Base-by-base conservation (phyloP, 1,140 invertebrate genomes). In the roundworm (Caenorhabditis elegans) region DNA sequence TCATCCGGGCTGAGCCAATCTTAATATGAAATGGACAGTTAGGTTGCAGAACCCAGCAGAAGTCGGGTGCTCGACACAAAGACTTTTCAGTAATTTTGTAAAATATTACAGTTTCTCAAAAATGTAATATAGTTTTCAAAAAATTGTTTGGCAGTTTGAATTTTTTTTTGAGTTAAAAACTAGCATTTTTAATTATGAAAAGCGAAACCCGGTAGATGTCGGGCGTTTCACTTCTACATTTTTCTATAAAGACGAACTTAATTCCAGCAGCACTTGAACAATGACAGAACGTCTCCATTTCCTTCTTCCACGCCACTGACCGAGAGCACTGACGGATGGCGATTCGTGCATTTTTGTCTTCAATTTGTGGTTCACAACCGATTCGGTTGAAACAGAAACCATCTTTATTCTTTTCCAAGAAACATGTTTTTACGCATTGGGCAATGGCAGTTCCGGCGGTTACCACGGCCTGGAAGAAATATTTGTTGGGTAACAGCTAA, bases 381-480 rank as follows among this genome's bases (percentile, higher is more conserved):
- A 70, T 70, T 19, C 34, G 60, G n/a, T 70, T 70, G n/a, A 70
- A 70, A n/a, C 60, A 70, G 60, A 70, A 70, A 3, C 60, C 60
- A 2, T 70, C 60, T 39, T 70, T 70, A 26, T 70, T 70, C 19
- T 70, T 70, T n/a, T 70, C 60, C 17, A 70, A 34, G 60, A 70
- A 70, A 43, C 60, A 70, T 8, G 60, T 70, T 28, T 70, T 70
- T 10, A 70, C 60, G 13, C 60, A 70, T 39, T 70, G 60, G n/a
- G 60, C 60, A 13, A 70, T 70, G 4, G 60, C 31, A 1, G 34
- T 70, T 36, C 60, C 60, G 43, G 60, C 60, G 11, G 34, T 39
- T 70, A 70, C 60, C 11, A 70, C 34, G 11, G 60, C 60, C 60
- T 70, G 5, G 39, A 43, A 43, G 34, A 43, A 70, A 34, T 6